Conservation (phyloP, 2,888 invertebrate genomes). For the Zaprionus bogoriensis region DNA sequence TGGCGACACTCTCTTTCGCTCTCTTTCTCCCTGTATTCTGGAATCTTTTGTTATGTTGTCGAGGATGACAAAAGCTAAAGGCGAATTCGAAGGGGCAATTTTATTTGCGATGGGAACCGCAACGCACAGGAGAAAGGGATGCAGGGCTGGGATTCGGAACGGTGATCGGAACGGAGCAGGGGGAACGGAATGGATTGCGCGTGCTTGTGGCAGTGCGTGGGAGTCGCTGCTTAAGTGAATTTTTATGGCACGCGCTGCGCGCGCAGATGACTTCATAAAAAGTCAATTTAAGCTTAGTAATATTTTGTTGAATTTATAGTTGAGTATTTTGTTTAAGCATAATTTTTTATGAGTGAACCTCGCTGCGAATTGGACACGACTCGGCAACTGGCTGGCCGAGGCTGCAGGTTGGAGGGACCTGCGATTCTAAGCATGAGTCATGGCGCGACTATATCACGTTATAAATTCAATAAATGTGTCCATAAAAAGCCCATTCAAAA, state of each 20-base stretch:
- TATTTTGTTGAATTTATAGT: constrained; percentile 75
- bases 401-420: not conserved
- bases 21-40: no score
- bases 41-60: constrained; percentile 7
- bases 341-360: constrained; percentile 75
- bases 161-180: not conserved
- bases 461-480: constrained; percentile 78
- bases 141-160: not conserved
- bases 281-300: constrained; percentile 74
- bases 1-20: constrained; percentile 66
- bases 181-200: no score
- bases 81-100: constrained; percentile 29
- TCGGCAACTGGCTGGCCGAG: not conserved
- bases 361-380: no score
- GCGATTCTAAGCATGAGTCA: constrained; percentile 58
- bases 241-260: constrained; percentile 70
- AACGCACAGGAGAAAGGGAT: not conserved
- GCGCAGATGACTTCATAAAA: constrained; percentile 74
- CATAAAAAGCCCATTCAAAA: constrained; percentile 77
- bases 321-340: constrained; percentile 73
- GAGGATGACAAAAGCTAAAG: not conserved
- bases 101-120: constrained; percentile 20
- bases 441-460: constrained; percentile 73
- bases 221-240: constrained; percentile 68
- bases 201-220: constrained; percentile 60